A percentile compares a stretch with the other conserved stretches of the same genome.
phyloP scores from a whole-genome alignment of 2,888 invertebrate species.

The Chrysolina haemoptera region DNA sequence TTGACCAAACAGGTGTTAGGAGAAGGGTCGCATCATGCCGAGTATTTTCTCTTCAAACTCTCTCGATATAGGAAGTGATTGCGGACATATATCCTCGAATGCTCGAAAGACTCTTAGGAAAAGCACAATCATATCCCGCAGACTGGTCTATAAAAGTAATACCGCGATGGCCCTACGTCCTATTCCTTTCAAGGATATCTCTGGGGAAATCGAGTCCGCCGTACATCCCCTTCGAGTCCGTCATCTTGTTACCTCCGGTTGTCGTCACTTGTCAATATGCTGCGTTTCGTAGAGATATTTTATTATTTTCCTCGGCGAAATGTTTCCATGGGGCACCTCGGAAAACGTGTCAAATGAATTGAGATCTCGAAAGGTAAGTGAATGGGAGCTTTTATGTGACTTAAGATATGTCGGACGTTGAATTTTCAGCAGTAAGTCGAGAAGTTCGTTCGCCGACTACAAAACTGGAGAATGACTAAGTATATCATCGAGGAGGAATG shows the following conservation, averaged over 20 bases:
- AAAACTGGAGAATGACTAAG: no score
- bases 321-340: constrained; percentile 5
- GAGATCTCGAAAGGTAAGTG: neutral
- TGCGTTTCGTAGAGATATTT: constrained; percentile 10
- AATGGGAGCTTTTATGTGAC: neutral
- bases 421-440: neutral
- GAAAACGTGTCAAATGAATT: constrained; percentile 4
- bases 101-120: constrained; percentile 12
- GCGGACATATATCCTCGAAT: constrained; percentile 17
- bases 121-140: constrained; percentile 19
- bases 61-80: constrained; percentile 16
- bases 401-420: neutral
- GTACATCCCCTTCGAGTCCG: constrained; percentile 37
- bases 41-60: constrained; percentile 15
- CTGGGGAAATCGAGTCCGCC: constrained; percentile 40
- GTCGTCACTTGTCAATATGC: constrained; percentile 37
- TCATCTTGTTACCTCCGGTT: constrained; percentile 36
- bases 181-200: constrained; percentile 28
- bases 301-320: constrained; percentile 7
- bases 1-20: neutral
- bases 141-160: constrained; percentile 29
- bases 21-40: neutral
- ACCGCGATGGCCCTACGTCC: constrained; percentile 27
- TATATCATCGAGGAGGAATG: no score
- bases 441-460: neutral